Base-by-base conservation (phyloP, 1,140 invertebrate genomes). In the Elymnias hypermnestra region DNA sequence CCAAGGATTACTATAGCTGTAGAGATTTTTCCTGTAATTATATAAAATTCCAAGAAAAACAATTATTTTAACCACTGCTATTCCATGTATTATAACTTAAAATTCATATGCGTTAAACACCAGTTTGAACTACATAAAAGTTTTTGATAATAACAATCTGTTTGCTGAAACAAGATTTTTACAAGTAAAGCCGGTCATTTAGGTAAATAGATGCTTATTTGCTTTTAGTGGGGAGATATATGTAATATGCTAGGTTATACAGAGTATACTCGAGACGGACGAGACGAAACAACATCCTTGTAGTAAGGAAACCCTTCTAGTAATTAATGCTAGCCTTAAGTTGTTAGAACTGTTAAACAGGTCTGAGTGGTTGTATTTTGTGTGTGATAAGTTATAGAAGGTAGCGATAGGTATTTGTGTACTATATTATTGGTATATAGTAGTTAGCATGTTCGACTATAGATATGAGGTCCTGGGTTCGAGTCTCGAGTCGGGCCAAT, bases 241-340 rank as follows among this genome's bases (percentile, higher is more conserved):
- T 5, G 35, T 35, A 14, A 18, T 17, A 40, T n/a, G 41, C 14
- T 23, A 29, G 10, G 31, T 37, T 23, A 44, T 49, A 36, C 28
- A 43, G 33, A 13, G 25, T 50, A 19, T 28, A 21, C 54, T 56
- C 65, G 51, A 48, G 25, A 57, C 39, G 45, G 50, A 45, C 65
- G 51, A 48, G 25, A 57, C 39, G 45, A 48, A 45, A 18, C 40
- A 39, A 39, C 28, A 22, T 21, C 43, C 53, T 57, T 50, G 56
- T 23, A 52, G 42, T 44, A 43, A 45, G 47, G 61, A 66, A 71
- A 66, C 64, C 61, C 42, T 49, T 42, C 37, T 71, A 59, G 53
- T 47, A 51, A 60, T 59, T 54, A 71, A 57, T 52, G 49, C 56
- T 60, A 50, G 61, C 62, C 70, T 64, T 62, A 65, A 52, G 57